phyloP scores from a whole-genome alignment of 2,113 vertebrate genomes.

The Scytalopus superciliaris region DNA sequence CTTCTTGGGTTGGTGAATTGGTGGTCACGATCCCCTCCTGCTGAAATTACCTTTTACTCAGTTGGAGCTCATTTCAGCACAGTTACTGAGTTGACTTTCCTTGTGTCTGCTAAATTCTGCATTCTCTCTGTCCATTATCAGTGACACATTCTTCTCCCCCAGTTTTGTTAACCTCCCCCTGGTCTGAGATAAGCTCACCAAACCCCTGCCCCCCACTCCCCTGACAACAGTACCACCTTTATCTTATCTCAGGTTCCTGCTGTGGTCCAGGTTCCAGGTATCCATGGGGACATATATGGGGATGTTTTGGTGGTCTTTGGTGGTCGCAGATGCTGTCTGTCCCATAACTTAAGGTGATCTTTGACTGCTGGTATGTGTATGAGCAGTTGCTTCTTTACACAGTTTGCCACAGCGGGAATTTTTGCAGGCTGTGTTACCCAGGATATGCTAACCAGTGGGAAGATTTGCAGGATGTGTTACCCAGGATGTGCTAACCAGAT shows the following conservation, averaged over 20 bases:
- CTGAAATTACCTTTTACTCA: not conserved
- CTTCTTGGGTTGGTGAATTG: not conserved
- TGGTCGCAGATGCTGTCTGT: not conserved
- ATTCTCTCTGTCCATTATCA: not conserved
- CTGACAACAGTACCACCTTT: not conserved
- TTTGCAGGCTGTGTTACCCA: not conserved
- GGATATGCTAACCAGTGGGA: not conserved
- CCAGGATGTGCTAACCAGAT: not conserved
- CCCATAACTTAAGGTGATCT: not conserved
- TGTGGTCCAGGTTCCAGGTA: not conserved
- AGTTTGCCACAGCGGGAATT: not conserved
- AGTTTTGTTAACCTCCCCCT: not conserved
- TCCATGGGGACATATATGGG: not conserved
- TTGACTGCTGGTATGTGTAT: accelerated
- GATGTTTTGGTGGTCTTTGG: accelerated
- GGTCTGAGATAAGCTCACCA: not conserved
- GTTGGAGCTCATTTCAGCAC: not conserved
- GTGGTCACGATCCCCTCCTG: not conserved
- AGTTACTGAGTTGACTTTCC: not conserved
- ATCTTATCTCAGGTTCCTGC: not conserved
- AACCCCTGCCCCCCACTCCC: too few relatives aligned
- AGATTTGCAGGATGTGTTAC: not conserved
- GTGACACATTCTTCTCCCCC: not conserved
- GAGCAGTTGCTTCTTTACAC: not conserved
- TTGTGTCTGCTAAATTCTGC: not conserved